phyloP scores from a whole-genome alignment of 92 coral and sea anemone species.

The Palythoa heliodiscus region DNA sequence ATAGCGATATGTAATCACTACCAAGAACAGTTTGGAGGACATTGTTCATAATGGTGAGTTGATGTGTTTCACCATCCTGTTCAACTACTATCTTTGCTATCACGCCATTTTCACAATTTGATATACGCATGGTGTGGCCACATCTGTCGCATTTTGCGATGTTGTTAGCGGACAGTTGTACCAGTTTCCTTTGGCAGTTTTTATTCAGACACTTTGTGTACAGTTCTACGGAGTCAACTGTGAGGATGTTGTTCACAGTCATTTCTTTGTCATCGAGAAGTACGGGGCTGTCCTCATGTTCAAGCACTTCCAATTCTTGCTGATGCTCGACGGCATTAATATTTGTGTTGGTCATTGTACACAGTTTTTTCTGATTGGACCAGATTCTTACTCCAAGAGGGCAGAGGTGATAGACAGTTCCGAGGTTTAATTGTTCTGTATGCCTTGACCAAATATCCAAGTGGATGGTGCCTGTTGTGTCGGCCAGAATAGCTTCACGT shows the following conservation, averaged over 20 bases:
- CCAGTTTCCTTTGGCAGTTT: slow-evolving; percentile 31
- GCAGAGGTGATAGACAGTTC: slow-evolving; percentile 45
- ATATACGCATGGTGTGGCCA: slow-evolving; percentile 41
- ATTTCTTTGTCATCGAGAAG: slow-evolving; percentile 36
- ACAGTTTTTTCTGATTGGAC: slow-evolving; percentile 45
- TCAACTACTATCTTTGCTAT: slow-evolving; percentile 6
- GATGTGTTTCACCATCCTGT: slow-evolving; percentile 8
- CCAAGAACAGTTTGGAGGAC: slow-evolving; percentile 14
- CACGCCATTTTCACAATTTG: slow-evolving; percentile 19
- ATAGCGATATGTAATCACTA: slow-evolving; percentile 12
- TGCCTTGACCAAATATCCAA: slow-evolving; percentile 38
- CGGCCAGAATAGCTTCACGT: slow-evolving; percentile 14
- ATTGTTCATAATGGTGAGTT: slow-evolving; percentile 9
- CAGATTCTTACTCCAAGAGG: slow-evolving; percentile 44
- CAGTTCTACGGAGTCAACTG: slow-evolving; percentile 43
- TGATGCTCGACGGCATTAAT: slow-evolving; percentile 32
- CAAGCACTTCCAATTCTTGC: slow-evolving; percentile 23
- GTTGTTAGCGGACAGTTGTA: slow-evolving; percentile 40
- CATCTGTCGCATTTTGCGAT: slow-evolving; percentile 40
- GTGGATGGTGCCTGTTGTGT: slow-evolving; percentile 22
- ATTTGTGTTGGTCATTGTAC: slow-evolving; percentile 28
- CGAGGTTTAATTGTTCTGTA: slow-evolving; percentile 38
- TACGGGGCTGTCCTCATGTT: background rate
- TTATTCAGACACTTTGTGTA: slow-evolving; percentile 42
- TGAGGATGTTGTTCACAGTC: slow-evolving; percentile 39